Conservation (phyloP, 2,888 invertebrate species). For the Pammene aurita region DNA sequence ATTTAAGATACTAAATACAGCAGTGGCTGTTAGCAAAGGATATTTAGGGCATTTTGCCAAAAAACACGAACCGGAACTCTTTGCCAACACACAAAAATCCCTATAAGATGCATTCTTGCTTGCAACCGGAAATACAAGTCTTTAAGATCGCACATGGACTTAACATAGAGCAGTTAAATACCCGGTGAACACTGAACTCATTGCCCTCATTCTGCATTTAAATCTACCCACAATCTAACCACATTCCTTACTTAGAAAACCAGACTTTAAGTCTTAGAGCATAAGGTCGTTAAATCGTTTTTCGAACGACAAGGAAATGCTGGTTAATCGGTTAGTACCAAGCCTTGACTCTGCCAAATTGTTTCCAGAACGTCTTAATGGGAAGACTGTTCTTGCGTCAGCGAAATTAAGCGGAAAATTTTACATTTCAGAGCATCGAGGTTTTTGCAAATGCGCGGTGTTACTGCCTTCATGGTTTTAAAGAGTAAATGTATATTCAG, state of each 20-base stretch:
- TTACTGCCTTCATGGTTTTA: conserved; percentile 12
- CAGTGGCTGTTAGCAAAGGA: not conserved
- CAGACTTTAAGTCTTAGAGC: not conserved
- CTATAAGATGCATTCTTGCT: conserved; percentile 3
- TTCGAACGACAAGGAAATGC: conserved; percentile 15
- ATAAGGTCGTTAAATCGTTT: conserved; percentile 19
- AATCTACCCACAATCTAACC: conserved; percentile 9
- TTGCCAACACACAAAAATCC: conserved; percentile 6
- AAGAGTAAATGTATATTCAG: conserved; percentile 22
- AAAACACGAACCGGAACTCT: not conserved
- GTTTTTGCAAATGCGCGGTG: conserved; percentile 33
- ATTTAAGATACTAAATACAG: too few species aligned
- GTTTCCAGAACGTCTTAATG: conserved; percentile 45
- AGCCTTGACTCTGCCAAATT: conserved; percentile 43
- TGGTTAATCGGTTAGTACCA: conserved; percentile 34
- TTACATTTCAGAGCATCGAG: conserved; percentile 37
- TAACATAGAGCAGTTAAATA: conserved; percentile 34
- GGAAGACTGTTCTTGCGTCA: conserved; percentile 41
- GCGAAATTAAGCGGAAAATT: conserved; percentile 44
- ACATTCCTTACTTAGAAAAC: not conserved
- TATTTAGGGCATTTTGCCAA: conserved; percentile 10
- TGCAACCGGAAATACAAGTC: conserved; percentile 18
- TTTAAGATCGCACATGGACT: conserved; percentile 28
- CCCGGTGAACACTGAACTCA: conserved; percentile 36
- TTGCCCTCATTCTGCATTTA: conserved; percentile 38